Conservation (phyloP, 2,113 vertebrate species). For the Macquaria australasica region DNA sequence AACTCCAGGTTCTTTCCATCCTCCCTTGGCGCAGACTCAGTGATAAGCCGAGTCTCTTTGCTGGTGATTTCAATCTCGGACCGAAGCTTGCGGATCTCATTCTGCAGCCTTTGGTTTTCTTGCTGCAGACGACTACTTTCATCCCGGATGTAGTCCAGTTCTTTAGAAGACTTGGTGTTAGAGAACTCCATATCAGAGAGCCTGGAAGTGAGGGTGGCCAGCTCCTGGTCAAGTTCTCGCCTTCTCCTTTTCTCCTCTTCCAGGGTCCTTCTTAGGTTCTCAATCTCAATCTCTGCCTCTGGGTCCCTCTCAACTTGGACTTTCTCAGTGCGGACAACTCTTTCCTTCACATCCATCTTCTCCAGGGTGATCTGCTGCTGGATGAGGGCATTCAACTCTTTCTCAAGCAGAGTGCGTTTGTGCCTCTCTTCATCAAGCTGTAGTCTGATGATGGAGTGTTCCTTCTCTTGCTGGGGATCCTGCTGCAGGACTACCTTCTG, state of each 20-base stretch:
- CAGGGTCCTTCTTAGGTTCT: conserved; percentile 88
- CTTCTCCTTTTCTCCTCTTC: conserved; percentile 91
- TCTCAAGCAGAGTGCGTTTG: conserved; percentile 90
- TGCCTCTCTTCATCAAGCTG: conserved; percentile 94
- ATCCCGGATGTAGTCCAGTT: conserved; percentile 93
- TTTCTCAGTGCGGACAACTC: conserved; percentile 94
- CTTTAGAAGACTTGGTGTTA: conserved; percentile 95
- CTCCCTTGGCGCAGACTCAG: conserved; percentile 83
- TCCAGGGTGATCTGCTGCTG: conserved; percentile 90
- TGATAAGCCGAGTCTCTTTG: conserved; percentile 89
- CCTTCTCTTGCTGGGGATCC: conserved; percentile 96
- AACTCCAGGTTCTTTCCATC: conserved; percentile 87
- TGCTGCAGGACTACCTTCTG: conserved; percentile 97
- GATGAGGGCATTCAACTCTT: conserved; percentile 87
- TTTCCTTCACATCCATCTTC: conserved; percentile 92
- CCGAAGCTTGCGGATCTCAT: conserved; percentile 91
- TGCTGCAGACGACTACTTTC: conserved; percentile 93
- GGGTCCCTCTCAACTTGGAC: conserved; percentile 94
- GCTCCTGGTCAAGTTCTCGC: conserved; percentile 89
- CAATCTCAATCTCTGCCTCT: conserved; percentile 92
- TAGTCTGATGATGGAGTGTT: conserved; percentile 90
- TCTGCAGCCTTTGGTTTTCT: conserved; percentile 92
- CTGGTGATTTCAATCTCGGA: conserved; percentile 93
- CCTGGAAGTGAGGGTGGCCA: conserved; percentile 84
- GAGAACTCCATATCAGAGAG: conserved; percentile 93